Base-by-base conservation (phyloP, 2,888 invertebrate genomes). In the Tenthredo mesomela region DNA sequence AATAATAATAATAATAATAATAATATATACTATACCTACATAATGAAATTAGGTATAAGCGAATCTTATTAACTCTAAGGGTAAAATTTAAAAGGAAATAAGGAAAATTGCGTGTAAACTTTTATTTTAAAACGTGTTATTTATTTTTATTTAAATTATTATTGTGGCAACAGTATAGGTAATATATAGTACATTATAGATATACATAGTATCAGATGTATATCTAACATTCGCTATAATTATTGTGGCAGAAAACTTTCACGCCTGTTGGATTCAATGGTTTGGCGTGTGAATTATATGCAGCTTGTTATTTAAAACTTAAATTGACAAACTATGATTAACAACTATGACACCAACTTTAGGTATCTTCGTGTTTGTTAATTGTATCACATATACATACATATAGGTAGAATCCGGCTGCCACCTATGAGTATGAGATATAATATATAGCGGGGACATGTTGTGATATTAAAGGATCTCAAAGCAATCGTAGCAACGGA, bases 381-480 rank as follows among this genome's bases (percentile, higher is more conserved):
- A 18, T 50, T n/a, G 77, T 77, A 7, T 77, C 50, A 37, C 54
- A n/a, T 33, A 82, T 29, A 29, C 2, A 29, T 84, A 25, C 2
- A 29, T 84, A 25, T 21, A 54, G 12, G 2, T 33, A 33, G 43
- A 82, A 70, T 84, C 84, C 40, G 47, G 47, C 58, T 50, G 80
- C 33, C 84, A 37, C n/a, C n/a, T 80, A 43, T 67, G 54, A 70
- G 70, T 80, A 43, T 67, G 54, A 70, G 70, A 82, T 70, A 21
- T 58, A 85, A 84, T 87, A 61, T 21, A 25, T 21, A 25, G 61
- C 25, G 86, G 87, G 18, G 87, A 89, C 88, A 88, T 86, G 89
- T 90, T 90, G 90, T 91, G 90, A 91, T 91, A 90, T 89, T 89
- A 86, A 90, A 88, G 89, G 90, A 91, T 91, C 91, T 91, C 91